Evolutionary conservation across 2,888 invertebrate genomes (phyloP).

Genomic region (Parelbella ahira): DNA sequence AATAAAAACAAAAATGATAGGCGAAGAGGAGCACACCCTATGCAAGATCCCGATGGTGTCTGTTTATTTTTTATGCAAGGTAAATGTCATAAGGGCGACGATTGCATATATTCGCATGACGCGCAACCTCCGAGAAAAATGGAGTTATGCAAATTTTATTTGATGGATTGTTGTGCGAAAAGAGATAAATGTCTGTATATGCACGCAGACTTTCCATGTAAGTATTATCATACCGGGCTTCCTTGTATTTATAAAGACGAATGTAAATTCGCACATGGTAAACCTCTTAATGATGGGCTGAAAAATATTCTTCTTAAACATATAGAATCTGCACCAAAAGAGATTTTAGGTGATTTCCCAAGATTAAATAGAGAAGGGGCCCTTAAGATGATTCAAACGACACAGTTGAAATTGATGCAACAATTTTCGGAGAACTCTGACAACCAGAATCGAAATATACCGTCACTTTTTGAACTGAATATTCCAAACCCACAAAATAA

Average conservation of each 20-base stretch:
- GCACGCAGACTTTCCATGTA: conserved; percentile 98
- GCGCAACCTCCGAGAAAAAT: conserved; percentile 90
- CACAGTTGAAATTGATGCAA: conserved; percentile 66
- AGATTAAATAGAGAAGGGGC: conserved; percentile 90
- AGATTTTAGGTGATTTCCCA: conserved; percentile 94
- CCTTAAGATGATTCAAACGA: conserved; percentile 75
- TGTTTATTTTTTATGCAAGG: conserved; percentile 94
- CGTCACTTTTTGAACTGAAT: conserved; percentile 72
- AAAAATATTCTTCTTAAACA: conserved; percentile 85
- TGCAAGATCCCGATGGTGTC: conserved; percentile 85
- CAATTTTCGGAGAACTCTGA: conserved; percentile 60
- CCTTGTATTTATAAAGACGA: conserved; percentile 90
- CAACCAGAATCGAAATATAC: conserved; percentile 58
- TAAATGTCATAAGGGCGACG: conserved; percentile 91
- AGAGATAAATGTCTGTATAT: conserved; percentile 97
- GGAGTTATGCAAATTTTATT: conserved; percentile 97
- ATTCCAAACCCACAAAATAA: conserved; percentile 61
- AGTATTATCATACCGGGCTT: conserved; percentile 96
- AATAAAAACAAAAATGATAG: conserved; percentile 77
- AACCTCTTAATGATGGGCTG: conserved; percentile 90
- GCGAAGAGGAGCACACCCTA: conserved; percentile 77
- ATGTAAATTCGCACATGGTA: conserved; percentile 96
- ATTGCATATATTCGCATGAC: conserved; percentile 93
- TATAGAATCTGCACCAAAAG: conserved; percentile 94
- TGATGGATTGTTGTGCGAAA: conserved; percentile 97